Base-by-base conservation (phyloP, 2,113 vertebrate genomes). In the Brevimyrus niger region DNA sequence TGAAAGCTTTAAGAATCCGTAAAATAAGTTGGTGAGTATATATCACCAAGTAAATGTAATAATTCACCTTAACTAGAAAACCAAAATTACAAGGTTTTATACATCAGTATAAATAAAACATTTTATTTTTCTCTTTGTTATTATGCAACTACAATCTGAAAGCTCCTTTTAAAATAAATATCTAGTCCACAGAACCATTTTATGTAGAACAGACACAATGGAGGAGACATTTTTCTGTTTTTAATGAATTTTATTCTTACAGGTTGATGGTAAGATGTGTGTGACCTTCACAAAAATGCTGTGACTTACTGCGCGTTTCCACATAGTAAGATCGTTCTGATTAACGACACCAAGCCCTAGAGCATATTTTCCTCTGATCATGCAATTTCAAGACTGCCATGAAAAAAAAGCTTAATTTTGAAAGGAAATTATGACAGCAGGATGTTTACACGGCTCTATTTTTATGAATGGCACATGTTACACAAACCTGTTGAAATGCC, bases 401-500 rank as follows among this genome's bases (percentile, higher is more conserved):
- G 38, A 53, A 87, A 19, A 19, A 87, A 55, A 87, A 87, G 23
- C 23, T 6, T 47, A 48, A 86, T 50, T 48, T 50, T 35, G 21
- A 89, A 53, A n/a, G 88, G 88, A 89, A 89, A 89, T 82, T 89
- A 55, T 82, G 27, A 53, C 73, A 53, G 10, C 46, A 82, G 73
- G 31, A 55, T 83, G 73, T 89, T 89, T 83, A 53, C 88, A n/a
- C 8, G 38, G 47, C 76, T 83, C 73, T 89, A 82, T 83, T 89
- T 89, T 80, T 83, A 82, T 82, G 85, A 51, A 53, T 53, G 31
- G 27, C 4, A 4, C 38, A 13, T 87, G 42, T 87, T 42, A 21
- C 23, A 87, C 47, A 87, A 87, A 27, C 31, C 15, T 53, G 50
- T 21, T 8, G 27, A 35, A 35, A 35, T 35, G 47, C 50, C 31